These are phyloP conservation scores for Hippocampus abdominalis DNA, from an alignment of 2,113 vertebrate species.

Conservation along the genomic window DNA sequence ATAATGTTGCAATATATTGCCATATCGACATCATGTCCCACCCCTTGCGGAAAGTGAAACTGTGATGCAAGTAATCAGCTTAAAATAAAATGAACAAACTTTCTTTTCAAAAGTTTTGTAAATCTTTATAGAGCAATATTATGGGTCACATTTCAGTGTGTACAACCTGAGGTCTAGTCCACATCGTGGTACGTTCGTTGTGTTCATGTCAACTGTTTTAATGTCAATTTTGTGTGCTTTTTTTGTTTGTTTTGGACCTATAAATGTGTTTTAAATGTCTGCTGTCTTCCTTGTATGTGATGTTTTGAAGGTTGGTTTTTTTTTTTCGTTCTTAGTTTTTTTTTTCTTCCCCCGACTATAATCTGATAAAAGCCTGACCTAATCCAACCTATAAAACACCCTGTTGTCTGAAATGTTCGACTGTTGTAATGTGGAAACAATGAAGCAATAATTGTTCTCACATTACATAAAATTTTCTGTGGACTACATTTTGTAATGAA, in stretches of 20 bases:
- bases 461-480: not conserved
- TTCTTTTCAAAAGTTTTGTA: too few species aligned
- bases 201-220: not conserved
- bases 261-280: not conserved
- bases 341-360: not conserved
- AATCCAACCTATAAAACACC: not conserved
- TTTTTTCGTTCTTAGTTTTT: too few species aligned
- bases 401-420: not conserved
- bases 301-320: not conserved
- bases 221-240: not conserved
- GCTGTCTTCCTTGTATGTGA: not conserved
- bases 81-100: too few species aligned
- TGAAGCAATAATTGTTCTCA: constrained; percentile 1
- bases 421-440: constrained; percentile 5
- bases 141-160: not conserved
- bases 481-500: not conserved
- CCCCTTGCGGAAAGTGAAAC: too few species aligned
- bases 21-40: too few species aligned
- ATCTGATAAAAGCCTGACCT: not conserved
- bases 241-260: not conserved
- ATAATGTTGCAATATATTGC: too few species aligned
- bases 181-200: not conserved
- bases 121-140: not conserved
- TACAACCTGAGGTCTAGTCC: not conserved
- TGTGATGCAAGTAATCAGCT: too few species aligned